phyloP scores from a whole-genome alignment of 1,140 invertebrate species.

The Oreohelix idahoensis region DNA sequence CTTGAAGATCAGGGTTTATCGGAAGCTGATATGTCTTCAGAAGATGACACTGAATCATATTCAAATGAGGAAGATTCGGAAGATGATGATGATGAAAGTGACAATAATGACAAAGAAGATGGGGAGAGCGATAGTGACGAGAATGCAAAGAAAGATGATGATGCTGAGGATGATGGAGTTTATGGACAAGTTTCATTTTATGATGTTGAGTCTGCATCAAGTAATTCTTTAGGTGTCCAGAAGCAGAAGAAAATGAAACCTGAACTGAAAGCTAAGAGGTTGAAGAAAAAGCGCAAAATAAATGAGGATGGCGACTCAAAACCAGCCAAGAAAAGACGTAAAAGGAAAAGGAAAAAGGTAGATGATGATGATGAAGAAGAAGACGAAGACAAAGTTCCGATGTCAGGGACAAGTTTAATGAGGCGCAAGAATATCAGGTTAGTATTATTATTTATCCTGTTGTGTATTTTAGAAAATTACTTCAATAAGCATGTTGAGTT shows the following conservation, averaged over 20 bases:
- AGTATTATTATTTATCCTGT: not conserved
- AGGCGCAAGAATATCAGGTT: constrained; percentile 66
- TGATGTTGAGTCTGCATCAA: constrained; percentile 43
- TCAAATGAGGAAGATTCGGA: constrained; percentile 54
- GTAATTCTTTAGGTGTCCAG: constrained; percentile 36
- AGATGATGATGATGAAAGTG: constrained; percentile 46
- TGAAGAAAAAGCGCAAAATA: constrained; percentile 50
- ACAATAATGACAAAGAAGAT: constrained; percentile 37
- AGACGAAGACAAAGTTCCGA: constrained; percentile 36
- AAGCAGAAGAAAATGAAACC: constrained; percentile 41
- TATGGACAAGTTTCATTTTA: constrained; percentile 36
- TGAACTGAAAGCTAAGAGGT: constrained; percentile 34
- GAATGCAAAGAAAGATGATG: constrained; percentile 35
- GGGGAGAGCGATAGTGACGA: constrained; percentile 40
- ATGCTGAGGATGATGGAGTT: constrained; percentile 50
- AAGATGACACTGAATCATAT: constrained; percentile 50
- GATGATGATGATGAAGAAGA: constrained; percentile 45
- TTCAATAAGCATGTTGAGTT: too few relatives aligned
- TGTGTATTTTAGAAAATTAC: too few relatives aligned
- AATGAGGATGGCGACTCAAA: constrained; percentile 32
- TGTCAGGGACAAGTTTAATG: constrained; percentile 37
- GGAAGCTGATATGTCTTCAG: constrained; percentile 44
- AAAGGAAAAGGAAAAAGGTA: constrained; percentile 30
- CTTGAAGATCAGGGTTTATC: constrained; percentile 39
- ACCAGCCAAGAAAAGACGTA: constrained; percentile 32